Conservation (phyloP, 2,797 vertebrate genomes). For the Oceanodroma leucorhoa region DNA sequence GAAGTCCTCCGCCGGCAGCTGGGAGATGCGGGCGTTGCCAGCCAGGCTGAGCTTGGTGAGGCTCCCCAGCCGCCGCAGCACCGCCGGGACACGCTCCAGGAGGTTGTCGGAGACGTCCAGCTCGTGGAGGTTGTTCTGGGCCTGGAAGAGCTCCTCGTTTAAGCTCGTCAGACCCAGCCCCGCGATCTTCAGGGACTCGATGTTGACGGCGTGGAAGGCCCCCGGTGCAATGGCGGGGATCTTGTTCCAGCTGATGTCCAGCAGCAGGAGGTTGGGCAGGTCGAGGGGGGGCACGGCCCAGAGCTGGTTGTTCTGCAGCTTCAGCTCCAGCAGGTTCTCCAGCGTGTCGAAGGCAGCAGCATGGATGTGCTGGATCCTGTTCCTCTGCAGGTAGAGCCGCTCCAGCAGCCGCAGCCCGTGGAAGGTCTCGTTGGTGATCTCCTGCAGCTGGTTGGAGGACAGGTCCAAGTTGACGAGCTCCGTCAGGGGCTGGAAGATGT, state of each 20-base stretch:
- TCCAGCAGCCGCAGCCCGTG: slow-evolving; percentile 87
- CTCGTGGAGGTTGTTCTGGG: slow-evolving; percentile 87
- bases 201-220: slow-evolving; percentile 79
- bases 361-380: slow-evolving; percentile 88
- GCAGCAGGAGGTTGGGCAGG: slow-evolving; percentile 86
- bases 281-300: slow-evolving; percentile 78
- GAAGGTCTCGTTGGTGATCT: slow-evolving; percentile 90
- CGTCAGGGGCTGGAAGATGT: slow-evolving; percentile 84
- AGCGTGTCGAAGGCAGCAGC: slow-evolving; percentile 85
- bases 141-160: slow-evolving; percentile 82
- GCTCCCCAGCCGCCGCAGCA: slow-evolving; percentile 80
- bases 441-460: slow-evolving; percentile 86
- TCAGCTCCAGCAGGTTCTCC: slow-evolving; percentile 89
- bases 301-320: slow-evolving; percentile 89
- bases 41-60: slow-evolving; percentile 87
- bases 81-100: slow-evolving; percentile 77
- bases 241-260: slow-evolving; percentile 90
- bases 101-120: slow-evolving; percentile 90
- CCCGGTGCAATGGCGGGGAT: slow-evolving; percentile 76
- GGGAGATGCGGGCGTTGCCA: slow-evolving; percentile 82
- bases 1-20: slow-evolving; percentile 83
- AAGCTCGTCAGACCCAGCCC: slow-evolving; percentile 83
- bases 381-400: slow-evolving; percentile 90
- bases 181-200: slow-evolving; percentile 87
- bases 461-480: slow-evolving; percentile 91